phyloP scores from a whole-genome alignment of 2,113 vertebrate genomes.

The Edolisoma coerulescens region DNA sequence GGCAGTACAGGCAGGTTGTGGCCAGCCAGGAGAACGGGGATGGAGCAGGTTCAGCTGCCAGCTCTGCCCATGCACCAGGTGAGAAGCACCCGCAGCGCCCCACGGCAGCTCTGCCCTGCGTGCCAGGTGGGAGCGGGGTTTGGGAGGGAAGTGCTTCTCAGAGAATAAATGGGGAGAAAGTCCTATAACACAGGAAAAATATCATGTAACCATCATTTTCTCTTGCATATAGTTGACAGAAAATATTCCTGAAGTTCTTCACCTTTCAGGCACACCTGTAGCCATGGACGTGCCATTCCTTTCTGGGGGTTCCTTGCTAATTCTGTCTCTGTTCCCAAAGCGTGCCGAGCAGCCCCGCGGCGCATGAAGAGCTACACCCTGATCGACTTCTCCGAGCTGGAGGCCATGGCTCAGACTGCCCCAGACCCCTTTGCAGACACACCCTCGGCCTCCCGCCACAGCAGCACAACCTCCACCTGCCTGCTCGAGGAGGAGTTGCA shows the following conservation, averaged over 20 bases:
- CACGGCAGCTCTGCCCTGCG: fast-evolving
- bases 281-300: fast-evolving
- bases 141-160: neutral
- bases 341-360: neutral
- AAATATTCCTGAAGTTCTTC: neutral
- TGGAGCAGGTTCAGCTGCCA: neutral
- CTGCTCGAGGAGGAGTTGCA: constrained; percentile 65
- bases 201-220: fast-evolving
- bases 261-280: neutral
- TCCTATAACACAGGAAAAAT: neutral
- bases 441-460: neutral
- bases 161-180: neutral
- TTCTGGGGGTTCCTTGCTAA: neutral
- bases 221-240: neutral
- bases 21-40: constrained; percentile 16
- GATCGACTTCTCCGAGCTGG: constrained; percentile 81
- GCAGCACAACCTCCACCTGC: neutral
- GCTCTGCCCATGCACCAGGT: constrained; percentile 34
- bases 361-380: constrained; percentile 77
- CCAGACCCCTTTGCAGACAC: fast-evolving
- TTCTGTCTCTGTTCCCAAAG: constrained; percentile 28
- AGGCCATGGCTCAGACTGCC: neutral
- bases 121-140: fast-evolving
- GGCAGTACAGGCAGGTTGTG: constrained; percentile 69
- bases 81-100: fast-evolving